These are phyloP conservation scores for Osedax frankpressi DNA, from an alignment of 2,888 invertebrate genomes.

Conservation along the genomic window DNA sequence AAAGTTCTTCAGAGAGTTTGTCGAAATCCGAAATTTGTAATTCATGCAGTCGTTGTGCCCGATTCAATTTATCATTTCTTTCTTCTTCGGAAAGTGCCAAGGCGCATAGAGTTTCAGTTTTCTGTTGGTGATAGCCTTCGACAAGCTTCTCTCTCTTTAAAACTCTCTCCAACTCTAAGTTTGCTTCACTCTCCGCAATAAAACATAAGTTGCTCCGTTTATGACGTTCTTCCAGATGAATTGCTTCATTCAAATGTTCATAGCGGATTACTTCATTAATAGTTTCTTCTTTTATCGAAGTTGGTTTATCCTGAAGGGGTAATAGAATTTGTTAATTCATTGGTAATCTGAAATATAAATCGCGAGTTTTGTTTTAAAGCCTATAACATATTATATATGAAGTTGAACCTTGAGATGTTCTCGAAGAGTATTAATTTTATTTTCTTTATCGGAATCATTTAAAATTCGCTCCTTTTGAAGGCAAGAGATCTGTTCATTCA, in stretches of 20 bases:
- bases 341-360: too few relatives aligned
- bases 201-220: conserved; percentile 23
- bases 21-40: conserved; percentile 37
- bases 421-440: neutral
- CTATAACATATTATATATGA: too few relatives aligned
- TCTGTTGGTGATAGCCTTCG: neutral
- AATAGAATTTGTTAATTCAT: too few relatives aligned
- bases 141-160: conserved; percentile 19
- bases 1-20: conserved; percentile 32
- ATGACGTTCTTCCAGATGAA: conserved; percentile 40
- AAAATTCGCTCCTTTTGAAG: neutral
- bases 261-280: conserved; percentile 39
- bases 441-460: neutral
- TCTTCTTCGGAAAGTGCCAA: conserved; percentile 34
- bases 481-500: neutral
- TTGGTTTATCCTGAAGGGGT: conserved; percentile 33
- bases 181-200: conserved; percentile 30
- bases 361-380: too few relatives aligned
- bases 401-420: neutral
- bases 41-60: conserved; percentile 35
- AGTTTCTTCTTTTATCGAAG: conserved; percentile 37
- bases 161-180: conserved; percentile 32
- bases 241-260: conserved; percentile 42
- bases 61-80: conserved; percentile 32
- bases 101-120: conserved; percentile 21